Evolutionary conservation across 2,113 vertebrate genomes (phyloP).

Genomic region (Charadrius vociferus): DNA sequence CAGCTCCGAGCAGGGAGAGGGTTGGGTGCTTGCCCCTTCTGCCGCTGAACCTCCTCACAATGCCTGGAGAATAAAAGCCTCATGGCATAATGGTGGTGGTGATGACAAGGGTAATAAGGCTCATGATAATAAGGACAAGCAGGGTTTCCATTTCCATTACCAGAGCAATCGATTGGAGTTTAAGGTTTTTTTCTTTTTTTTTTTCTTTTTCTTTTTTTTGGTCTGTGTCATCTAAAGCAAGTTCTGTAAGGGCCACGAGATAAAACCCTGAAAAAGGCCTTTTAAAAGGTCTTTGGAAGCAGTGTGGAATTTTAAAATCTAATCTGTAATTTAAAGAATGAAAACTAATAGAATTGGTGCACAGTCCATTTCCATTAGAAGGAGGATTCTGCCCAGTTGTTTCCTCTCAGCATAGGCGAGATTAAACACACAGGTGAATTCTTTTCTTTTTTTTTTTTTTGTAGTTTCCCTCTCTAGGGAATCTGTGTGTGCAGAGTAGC

Average conservation of each 20-base stretch:
- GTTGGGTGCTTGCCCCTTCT: constrained; percentile 21
- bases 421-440: background rate
- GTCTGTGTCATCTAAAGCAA: constrained; percentile 27
- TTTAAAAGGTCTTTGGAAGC: constrained; percentile 63
- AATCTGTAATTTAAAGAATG: constrained; percentile 68
- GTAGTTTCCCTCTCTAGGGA: background rate
- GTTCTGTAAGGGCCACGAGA: constrained; percentile 10
- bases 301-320: constrained; percentile 69
- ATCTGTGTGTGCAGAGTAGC: background rate
- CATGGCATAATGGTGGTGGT: constrained; percentile 58
- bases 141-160: constrained; percentile 78
- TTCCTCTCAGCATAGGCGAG: background rate
- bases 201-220: background rate
- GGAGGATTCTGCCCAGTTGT: background rate
- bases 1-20: background rate
- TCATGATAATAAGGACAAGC: constrained; percentile 77
- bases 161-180: constrained; percentile 64
- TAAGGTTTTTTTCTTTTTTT: background rate
- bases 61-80: constrained; percentile 60
- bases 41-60: background rate
- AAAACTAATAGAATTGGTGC: constrained; percentile 64
- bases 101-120: constrained; percentile 77
- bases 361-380: constrained; percentile 62
- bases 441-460: background rate
- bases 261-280: constrained; percentile 53